These are phyloP conservation scores for Cottus gobio DNA, from an alignment of 2,113 vertebrate species.

Conservation along the genomic window DNA sequence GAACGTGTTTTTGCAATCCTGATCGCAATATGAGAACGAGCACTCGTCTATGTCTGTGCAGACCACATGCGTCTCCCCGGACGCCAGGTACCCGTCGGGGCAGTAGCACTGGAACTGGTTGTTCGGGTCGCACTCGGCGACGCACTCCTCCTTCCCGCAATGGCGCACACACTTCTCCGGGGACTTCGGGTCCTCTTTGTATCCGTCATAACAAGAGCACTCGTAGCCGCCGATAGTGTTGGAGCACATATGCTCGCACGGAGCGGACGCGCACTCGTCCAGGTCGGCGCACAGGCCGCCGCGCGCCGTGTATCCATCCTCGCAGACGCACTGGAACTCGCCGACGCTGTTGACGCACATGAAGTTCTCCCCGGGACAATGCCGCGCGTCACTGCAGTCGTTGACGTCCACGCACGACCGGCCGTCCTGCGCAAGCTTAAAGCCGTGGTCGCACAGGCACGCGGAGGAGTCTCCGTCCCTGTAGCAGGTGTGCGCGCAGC, in stretches of 20 bases:
- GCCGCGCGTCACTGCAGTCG: slow-evolving; percentile 64
- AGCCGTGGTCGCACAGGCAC: slow-evolving; percentile 70
- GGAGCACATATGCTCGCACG: slow-evolving; percentile 77
- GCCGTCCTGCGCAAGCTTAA: slow-evolving; percentile 55
- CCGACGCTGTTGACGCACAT: slow-evolving; percentile 61
- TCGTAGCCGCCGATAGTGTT: slow-evolving; percentile 63
- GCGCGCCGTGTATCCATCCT: slow-evolving; percentile 44
- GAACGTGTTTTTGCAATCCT: slow-evolving; percentile 61
- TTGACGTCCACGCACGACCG: slow-evolving; percentile 64
- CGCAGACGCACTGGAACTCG: slow-evolving; percentile 71
- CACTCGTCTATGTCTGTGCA: slow-evolving; percentile 81
- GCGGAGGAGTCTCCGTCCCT: background rate
- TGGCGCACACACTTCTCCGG: slow-evolving; percentile 51
- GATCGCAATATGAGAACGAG: background rate
- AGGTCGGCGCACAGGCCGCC: slow-evolving; percentile 65
- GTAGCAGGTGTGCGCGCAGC: slow-evolving; percentile 63
- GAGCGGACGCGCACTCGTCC: slow-evolving; percentile 70
- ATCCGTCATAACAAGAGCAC: slow-evolving; percentile 70
- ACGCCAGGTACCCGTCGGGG: slow-evolving; percentile 54
- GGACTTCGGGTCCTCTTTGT: background rate
- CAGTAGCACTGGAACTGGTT: slow-evolving; percentile 66
- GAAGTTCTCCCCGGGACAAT: slow-evolving; percentile 63
- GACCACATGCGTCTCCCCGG: rapidly evolving
- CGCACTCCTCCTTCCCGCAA: slow-evolving; percentile 68
- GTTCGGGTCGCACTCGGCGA: slow-evolving; percentile 77